phyloP scores from a whole-genome alignment of 2,888 invertebrate genomes.

The Pyrgus malvae region DNA sequence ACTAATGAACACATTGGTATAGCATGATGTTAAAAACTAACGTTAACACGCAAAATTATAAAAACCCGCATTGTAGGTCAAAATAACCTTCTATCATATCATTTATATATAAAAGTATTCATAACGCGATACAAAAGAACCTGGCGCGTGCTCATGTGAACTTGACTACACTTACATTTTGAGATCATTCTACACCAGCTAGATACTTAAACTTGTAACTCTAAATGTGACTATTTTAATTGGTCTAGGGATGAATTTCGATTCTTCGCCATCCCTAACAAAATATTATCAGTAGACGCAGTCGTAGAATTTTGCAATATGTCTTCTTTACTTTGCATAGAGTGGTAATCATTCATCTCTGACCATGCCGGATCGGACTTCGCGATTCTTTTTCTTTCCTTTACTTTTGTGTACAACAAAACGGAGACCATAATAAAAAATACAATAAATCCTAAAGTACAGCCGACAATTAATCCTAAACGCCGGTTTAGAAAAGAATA shows the following conservation, averaged over 20 bases:
- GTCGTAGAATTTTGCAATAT: slow-evolving; percentile 68
- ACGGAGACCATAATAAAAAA: slow-evolving; percentile 75
- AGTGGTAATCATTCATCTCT: slow-evolving; percentile 76
- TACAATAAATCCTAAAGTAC: slow-evolving; percentile 69
- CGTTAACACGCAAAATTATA: neutral
- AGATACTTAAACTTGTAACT: slow-evolving; percentile 14
- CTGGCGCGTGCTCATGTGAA: slow-evolving; percentile 14
- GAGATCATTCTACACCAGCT: slow-evolving; percentile 6
- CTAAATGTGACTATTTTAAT: slow-evolving; percentile 42
- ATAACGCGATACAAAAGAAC: no score
- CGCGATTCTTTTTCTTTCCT: slow-evolving; percentile 73
- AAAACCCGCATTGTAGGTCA: neutral
- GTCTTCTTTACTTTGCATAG: slow-evolving; percentile 74
- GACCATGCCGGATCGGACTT: slow-evolving; percentile 73
- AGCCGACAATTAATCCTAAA: slow-evolving; percentile 73
- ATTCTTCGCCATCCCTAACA: slow-evolving; percentile 71
- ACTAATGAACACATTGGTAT: slow-evolving; percentile 18
- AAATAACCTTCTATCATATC: neutral
- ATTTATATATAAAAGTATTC: no score
- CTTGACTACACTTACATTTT: slow-evolving; percentile 5
- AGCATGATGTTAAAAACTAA: neutral
- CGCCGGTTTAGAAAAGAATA: slow-evolving; percentile 64
- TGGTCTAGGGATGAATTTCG: slow-evolving; percentile 59
- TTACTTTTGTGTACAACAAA: slow-evolving; percentile 71
- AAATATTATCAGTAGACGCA: slow-evolving; percentile 76